phyloP scores from a whole-genome alignment of 35 echinoderm and acorn worm genomes.

The Strongylocentrotus purpuratus region DNA sequence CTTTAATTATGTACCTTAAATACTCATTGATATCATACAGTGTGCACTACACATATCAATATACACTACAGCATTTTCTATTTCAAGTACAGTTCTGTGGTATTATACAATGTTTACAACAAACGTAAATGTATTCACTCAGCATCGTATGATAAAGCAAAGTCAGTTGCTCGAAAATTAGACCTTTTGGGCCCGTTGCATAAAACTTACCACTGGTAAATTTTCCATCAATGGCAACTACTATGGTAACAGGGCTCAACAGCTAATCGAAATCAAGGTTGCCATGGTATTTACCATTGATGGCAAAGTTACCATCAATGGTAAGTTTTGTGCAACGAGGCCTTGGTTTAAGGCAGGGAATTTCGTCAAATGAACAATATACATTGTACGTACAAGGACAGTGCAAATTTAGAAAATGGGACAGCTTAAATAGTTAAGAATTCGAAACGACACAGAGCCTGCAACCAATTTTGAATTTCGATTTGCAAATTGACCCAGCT shows the following conservation, averaged over 20 bases:
- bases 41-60: not conserved
- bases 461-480: not conserved
- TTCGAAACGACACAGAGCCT: not conserved
- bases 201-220: too few relatives aligned
- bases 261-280: too few relatives aligned
- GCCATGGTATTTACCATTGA: too few relatives aligned
- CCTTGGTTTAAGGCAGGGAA: too few relatives aligned
- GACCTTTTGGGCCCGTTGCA: too few relatives aligned
- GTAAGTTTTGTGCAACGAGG: too few relatives aligned
- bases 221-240: too few relatives aligned
- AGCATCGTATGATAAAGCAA: not conserved
- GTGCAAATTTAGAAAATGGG: not conserved
- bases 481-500: not conserved
- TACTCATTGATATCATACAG: not conserved
- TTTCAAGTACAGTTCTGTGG: too few relatives aligned
- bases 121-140: not conserved
- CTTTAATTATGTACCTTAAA: slow-evolving; percentile 5
- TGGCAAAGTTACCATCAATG: too few relatives aligned
- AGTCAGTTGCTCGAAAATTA: not conserved
- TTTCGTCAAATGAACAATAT: not conserved
- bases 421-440: not conserved
- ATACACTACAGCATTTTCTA: not conserved
- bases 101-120: not conserved
- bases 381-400: too few relatives aligned
- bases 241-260: too few relatives aligned